phyloP scores from a whole-genome alignment of 2,797 vertebrate genomes.

The Sebastes dallii region DNA sequence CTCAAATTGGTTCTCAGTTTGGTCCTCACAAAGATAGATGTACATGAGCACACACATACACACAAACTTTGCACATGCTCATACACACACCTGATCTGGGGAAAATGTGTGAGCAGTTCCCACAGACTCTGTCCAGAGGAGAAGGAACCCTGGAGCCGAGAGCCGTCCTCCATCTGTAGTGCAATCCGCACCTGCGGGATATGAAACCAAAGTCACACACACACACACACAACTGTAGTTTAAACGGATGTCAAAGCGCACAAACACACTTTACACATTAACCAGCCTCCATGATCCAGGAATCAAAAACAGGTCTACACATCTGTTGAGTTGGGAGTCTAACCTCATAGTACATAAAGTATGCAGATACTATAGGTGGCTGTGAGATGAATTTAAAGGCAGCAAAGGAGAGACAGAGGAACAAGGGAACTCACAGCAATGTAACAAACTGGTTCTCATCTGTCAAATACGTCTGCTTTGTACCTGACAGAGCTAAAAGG shows the following conservation, averaged over 20 bases:
- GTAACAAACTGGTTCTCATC: too few relatives aligned
- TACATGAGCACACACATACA: background rate
- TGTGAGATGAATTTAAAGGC: background rate
- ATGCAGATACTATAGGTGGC: background rate
- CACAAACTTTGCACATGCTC: background rate
- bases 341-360: background rate
- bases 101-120: constrained; percentile 91
- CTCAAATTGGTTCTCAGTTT: background rate
- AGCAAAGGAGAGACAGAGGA: too few relatives aligned
- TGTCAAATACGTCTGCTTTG: too few relatives aligned
- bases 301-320: background rate
- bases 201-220: constrained; percentile 6
- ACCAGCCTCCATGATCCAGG: background rate
- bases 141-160: constrained; percentile 89
- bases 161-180: constrained; percentile 90
- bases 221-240: background rate
- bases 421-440: too few relatives aligned
- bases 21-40: background rate
- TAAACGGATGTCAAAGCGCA: background rate
- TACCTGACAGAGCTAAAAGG: too few relatives aligned
- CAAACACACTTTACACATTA: background rate
- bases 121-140: constrained; percentile 88
- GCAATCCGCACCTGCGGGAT: constrained; percentile 88
- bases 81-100: constrained; percentile 85
- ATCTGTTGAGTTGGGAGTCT: background rate